Conservation (phyloP, 2,888 invertebrate species). For the Latrodectus hesperus region DNA sequence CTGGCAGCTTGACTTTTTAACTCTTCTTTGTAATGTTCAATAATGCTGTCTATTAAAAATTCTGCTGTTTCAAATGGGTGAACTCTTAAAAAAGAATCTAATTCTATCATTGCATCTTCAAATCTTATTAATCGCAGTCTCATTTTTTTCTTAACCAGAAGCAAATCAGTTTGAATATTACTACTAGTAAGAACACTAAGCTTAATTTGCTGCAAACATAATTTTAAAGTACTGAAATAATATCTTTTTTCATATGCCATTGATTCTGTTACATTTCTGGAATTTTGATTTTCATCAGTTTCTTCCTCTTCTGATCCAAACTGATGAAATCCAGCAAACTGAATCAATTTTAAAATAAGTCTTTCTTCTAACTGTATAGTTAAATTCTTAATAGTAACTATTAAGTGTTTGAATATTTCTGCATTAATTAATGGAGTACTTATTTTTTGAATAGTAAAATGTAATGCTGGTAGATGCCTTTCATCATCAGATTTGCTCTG, state of each 20-base stretch:
- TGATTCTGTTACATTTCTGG: constrained; percentile 74
- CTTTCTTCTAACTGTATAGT: constrained; percentile 91
- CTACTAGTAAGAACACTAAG: constrained; percentile 91
- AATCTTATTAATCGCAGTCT: constrained; percentile 94
- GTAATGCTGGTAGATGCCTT: constrained; percentile 83
- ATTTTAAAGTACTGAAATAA: constrained; percentile 88
- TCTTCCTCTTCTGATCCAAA: constrained; percentile 78
- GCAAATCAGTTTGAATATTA: constrained; percentile 85
- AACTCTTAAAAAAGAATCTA: constrained; percentile 89
- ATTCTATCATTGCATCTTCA: constrained; percentile 94
- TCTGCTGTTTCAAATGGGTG: constrained; percentile 94
- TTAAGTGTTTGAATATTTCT: constrained; percentile 89
- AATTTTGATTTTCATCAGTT: constrained; percentile 85
- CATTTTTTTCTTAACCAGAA: constrained; percentile 86
- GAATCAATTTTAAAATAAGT: constrained; percentile 82
- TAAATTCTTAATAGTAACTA: constrained; percentile 87
- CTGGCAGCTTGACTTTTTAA: constrained; percentile 95
- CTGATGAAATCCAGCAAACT: constrained; percentile 76
- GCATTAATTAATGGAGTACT: constrained; percentile 85
- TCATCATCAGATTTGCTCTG: constrained; percentile 75
- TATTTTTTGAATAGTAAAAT: constrained; percentile 85
- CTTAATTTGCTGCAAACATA: constrained; percentile 87
- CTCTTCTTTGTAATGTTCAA: constrained; percentile 91
- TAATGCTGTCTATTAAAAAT: constrained; percentile 86
- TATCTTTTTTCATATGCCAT: constrained; percentile 78